Evolutionary conservation across 1,140 invertebrate genomes (phyloP).

Genomic region (Metopolophium dirhodum): DNA sequence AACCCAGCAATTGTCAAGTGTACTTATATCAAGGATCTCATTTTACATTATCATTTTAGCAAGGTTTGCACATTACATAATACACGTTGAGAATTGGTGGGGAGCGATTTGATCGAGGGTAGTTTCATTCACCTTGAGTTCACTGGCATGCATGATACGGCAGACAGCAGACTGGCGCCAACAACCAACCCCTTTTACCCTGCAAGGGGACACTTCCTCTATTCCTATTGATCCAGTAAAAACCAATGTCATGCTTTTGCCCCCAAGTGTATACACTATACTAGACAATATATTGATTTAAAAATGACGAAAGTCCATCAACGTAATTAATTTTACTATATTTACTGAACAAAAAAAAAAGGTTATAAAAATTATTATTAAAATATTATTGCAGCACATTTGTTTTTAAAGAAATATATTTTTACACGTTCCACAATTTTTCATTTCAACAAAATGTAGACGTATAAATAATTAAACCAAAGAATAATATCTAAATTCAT

Average conservation of each 20-base stretch:
- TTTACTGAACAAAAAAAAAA: background rate
- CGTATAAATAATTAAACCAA: background rate
- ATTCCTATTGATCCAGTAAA: slow-evolving; percentile 57
- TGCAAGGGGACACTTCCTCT: slow-evolving; percentile 55
- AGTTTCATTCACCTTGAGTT: slow-evolving; percentile 53
- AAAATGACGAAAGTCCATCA: slow-evolving; percentile 42
- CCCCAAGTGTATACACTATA: slow-evolving; percentile 26
- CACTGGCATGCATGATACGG: slow-evolving; percentile 48
- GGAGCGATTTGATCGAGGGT: slow-evolving; percentile 40
- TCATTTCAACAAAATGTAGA: background rate
- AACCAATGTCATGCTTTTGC: slow-evolving; percentile 52
- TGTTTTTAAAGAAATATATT: background rate
- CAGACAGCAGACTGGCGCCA: slow-evolving; percentile 56
- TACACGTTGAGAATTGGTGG: slow-evolving; percentile 4
- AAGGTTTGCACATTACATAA: slow-evolving; percentile 36
- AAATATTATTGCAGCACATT: background rate
- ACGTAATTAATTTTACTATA: slow-evolving; percentile 20
- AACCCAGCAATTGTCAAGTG: background rate
- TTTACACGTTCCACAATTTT: background rate
- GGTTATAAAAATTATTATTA: background rate
- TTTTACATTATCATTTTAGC: slow-evolving; percentile 33
- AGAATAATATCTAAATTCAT: background rate
- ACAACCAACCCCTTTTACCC: slow-evolving; percentile 55
- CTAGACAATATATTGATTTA: slow-evolving; percentile 44
- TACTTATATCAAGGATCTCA: slow-evolving; percentile 25